Evolutionary conservation across 2,797 vertebrate species (phyloP).

Genomic region (Holocentrus rufus): DNA sequence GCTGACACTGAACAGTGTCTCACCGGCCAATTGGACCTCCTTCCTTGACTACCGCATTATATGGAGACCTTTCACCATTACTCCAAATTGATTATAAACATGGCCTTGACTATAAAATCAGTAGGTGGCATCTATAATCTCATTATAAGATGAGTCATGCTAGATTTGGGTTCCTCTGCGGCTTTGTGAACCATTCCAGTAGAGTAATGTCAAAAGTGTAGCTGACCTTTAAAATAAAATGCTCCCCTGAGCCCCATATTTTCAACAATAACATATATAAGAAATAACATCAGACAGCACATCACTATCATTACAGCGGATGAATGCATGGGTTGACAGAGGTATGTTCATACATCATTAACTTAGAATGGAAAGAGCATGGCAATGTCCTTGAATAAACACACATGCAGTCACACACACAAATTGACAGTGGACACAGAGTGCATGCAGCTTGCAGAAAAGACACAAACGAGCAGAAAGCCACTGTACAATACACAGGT

Average conservation of each 20-base stretch:
- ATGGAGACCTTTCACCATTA: conserved; percentile 44
- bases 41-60: conserved; percentile 16
- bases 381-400: conserved; percentile 16
- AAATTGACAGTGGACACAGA: neutral
- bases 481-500: conserved; percentile 2
- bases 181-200: conserved; percentile 42
- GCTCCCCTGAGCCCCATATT: conserved; percentile 61
- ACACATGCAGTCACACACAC: neutral
- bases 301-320: conserved; percentile 38
- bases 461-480: neutral
- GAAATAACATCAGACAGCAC: conserved; percentile 43
- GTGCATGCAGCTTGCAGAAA: neutral
- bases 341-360: conserved; percentile 46
- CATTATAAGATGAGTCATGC: conserved; percentile 44
- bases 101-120: conserved; percentile 48
- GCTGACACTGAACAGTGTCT: conserved; percentile 41
- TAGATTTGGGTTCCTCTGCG: conserved; percentile 65
- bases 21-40: conserved; percentile 34
- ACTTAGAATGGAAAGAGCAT: conserved; percentile 20
- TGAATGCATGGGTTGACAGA: conserved; percentile 31
- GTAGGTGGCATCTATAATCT: conserved; percentile 57
- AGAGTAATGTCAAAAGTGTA: conserved; percentile 49
- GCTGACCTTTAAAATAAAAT: conserved; percentile 59
- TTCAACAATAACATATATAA: conserved; percentile 57
- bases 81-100: conserved; percentile 57